phyloP scores from a whole-genome alignment of 2,113 vertebrate genomes.

The Burhinus bistriatus region DNA sequence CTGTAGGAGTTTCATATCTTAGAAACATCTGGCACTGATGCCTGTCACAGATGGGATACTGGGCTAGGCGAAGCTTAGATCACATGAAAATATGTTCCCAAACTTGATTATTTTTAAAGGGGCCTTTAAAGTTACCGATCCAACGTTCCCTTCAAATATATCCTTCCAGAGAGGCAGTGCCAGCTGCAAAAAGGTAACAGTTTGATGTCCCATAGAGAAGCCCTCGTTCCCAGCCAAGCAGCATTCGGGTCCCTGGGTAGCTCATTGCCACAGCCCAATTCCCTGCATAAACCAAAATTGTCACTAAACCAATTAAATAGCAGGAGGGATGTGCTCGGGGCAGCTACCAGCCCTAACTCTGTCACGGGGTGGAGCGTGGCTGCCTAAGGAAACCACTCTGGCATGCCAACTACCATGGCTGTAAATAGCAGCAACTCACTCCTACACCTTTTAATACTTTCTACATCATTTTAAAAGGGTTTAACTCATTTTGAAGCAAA shows the following conservation, averaged over 20 bases:
- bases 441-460: not conserved
- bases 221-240: not conserved
- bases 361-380: accelerated
- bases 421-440: not conserved
- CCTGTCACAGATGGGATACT: not conserved
- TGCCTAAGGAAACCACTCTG: not conserved
- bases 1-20: not conserved
- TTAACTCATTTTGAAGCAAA: not conserved
- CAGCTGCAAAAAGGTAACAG: not conserved
- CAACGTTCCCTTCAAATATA: not conserved
- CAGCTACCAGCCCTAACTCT: not conserved
- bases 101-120: not conserved
- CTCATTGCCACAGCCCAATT: not conserved
- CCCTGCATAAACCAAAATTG: not conserved
- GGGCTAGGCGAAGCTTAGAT: not conserved
- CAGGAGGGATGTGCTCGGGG: not conserved
- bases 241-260: not conserved
- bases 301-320: not conserved
- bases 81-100: not conserved
- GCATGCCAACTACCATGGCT: accelerated
- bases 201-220: not conserved
- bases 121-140: not conserved
- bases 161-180: not conserved
- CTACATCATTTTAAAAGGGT: not conserved
- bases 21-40: not conserved